Evolutionary conservation across 2,113 vertebrate species (phyloP).

Genomic region (Lynx canadensis): DNA sequence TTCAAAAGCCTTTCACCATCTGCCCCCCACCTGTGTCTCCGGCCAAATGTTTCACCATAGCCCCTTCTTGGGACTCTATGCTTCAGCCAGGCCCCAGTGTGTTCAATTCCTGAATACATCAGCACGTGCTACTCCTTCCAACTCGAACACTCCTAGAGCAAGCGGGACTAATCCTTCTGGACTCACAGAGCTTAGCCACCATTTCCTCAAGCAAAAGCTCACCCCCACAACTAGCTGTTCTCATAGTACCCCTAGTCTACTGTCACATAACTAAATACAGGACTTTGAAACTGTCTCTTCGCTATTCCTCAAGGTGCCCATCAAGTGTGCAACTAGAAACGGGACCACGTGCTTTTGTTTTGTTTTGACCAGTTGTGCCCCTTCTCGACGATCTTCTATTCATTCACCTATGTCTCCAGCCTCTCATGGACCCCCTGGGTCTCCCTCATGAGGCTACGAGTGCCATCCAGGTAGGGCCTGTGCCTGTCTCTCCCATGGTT

Average conservation of each 20-base stretch:
- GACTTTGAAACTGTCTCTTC: not conserved
- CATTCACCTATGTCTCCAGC: not conserved
- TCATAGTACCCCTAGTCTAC: not conserved
- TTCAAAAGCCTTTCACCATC: conserved; percentile 7
- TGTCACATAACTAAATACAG: not conserved
- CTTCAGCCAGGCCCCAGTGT: not conserved
- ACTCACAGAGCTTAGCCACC: not conserved
- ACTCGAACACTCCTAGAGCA: not conserved
- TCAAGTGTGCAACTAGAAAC: not conserved
- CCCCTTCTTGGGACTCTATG: not conserved
- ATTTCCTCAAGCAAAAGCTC: not conserved
- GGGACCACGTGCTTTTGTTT: not conserved
- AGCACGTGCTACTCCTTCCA: not conserved
- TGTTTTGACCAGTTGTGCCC: not conserved
- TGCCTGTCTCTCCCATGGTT: not conserved
- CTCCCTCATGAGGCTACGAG: not conserved
- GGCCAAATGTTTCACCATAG: not conserved
- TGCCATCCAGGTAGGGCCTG: not conserved
- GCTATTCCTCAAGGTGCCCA: not conserved
- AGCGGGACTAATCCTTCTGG: not conserved
- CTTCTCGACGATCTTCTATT: not conserved
- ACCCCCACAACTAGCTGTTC: not conserved
- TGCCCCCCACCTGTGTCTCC: not conserved
- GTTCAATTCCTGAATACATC: not conserved
- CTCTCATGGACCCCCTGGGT: not conserved